phyloP scores from a whole-genome alignment of 1,140 invertebrate genomes.

The Ruditapes philippinarum region DNA sequence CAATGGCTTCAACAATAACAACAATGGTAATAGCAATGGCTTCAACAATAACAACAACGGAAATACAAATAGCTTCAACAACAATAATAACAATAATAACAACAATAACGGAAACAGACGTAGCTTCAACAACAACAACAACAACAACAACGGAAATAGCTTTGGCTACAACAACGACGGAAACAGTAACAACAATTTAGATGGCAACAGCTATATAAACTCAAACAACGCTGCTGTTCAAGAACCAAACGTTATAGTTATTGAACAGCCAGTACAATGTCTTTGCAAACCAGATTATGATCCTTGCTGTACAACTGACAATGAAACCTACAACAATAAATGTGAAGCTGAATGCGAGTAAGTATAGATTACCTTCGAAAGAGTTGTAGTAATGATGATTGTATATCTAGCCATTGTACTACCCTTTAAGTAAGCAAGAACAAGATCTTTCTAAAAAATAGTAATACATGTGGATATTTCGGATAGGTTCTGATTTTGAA shows the following conservation, averaged over 20 bases:
- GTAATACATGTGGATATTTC: too few species aligned
- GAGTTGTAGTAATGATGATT: too few species aligned
- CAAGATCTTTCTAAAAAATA: too few species aligned
- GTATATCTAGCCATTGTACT: too few species aligned
- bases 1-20: not conserved
- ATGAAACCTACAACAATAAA: not conserved
- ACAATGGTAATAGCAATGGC: not conserved
- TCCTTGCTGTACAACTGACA: not conserved
- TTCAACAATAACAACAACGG: not conserved
- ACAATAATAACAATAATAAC: not conserved
- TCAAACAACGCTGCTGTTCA: too few species aligned
- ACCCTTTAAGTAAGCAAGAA: too few species aligned
- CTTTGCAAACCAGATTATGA: not conserved
- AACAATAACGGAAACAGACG: not conserved
- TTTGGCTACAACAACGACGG: too few species aligned
- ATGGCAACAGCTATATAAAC: not conserved
- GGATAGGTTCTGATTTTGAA: too few species aligned
- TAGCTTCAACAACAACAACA: not conserved
- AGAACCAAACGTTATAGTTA: not conserved
- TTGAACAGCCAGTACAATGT: not conserved
- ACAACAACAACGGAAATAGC: too few species aligned
- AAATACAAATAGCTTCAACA: not conserved
- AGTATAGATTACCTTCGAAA: too few species aligned
- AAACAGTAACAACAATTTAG: too few species aligned
- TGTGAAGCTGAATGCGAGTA: constrained; percentile 40